Conservation (phyloP, 2,888 invertebrate genomes). For the Caenorhabditis japonica region DNA sequence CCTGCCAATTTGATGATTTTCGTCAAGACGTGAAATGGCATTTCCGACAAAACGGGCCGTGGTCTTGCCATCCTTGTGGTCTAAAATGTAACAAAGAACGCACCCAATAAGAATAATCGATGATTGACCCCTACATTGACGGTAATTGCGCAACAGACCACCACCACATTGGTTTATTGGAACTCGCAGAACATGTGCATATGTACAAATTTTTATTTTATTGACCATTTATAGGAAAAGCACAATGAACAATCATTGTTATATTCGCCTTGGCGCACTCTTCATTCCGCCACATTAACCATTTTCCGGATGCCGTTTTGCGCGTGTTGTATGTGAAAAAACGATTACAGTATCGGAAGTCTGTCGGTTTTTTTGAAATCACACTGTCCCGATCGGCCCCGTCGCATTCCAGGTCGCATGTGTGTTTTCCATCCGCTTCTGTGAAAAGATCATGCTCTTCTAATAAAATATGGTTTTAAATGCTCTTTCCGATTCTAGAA, state of each 20-base stretch:
- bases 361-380: slow-evolving; percentile 65
- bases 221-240: slow-evolving; percentile 50
- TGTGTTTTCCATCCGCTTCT: slow-evolving; percentile 2
- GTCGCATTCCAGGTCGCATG: slow-evolving; percentile 61
- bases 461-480: not conserved
- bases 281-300: slow-evolving; percentile 61
- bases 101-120: too few relatives aligned
- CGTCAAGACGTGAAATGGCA: too few relatives aligned
- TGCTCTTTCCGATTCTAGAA: not conserved
- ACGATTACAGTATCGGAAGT: slow-evolving; percentile 61
- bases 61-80: too few relatives aligned
- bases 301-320: slow-evolving; percentile 38
- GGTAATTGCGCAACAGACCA: too few relatives aligned
- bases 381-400: slow-evolving; percentile 69
- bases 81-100: too few relatives aligned
- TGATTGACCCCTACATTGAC: too few relatives aligned
- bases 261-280: slow-evolving; percentile 55
- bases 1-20: too few relatives aligned
- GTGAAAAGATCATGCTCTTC: too few relatives aligned
- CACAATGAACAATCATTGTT: slow-evolving; percentile 66
- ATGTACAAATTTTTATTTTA: not conserved
- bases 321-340: slow-evolving; percentile 65
- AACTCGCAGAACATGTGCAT: not conserved
- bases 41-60: too few relatives aligned
- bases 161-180: too few relatives aligned